Conservation (phyloP, 2,113 vertebrate species). For the Mystacornis crossleyi region DNA sequence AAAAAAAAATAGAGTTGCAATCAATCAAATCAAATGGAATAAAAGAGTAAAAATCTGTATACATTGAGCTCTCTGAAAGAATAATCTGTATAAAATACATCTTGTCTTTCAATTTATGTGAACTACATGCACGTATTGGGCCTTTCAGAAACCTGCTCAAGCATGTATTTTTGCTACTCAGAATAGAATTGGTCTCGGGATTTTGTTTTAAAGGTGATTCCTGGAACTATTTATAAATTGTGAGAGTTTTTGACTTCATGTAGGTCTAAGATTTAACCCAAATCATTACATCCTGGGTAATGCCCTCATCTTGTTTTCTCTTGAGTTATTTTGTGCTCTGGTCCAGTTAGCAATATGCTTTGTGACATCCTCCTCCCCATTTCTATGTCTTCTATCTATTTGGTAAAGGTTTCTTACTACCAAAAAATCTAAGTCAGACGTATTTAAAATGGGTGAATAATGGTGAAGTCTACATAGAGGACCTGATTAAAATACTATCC, state of each 20-base stretch:
- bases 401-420: background rate
- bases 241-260: background rate
- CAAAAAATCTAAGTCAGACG: background rate
- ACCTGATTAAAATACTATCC: background rate
- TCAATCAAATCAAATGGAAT: background rate
- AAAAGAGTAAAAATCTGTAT: background rate
- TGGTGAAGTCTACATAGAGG: background rate
- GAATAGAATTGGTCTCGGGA: background rate
- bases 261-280: background rate
- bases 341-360: background rate
- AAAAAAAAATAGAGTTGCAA: background rate
- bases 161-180: background rate
- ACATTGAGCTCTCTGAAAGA: background rate
- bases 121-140: accelerated
- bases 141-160: background rate
- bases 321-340: background rate
- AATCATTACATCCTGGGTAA: background rate
- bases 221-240: background rate
- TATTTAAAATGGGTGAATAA: background rate
- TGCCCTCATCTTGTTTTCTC: background rate
- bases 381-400: background rate
- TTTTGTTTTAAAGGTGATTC: background rate
- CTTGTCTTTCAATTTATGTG: background rate
- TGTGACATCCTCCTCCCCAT: background rate
- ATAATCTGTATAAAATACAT: background rate